Conservation (phyloP, 2,113 vertebrate species). For the Oostethus manadensis region DNA sequence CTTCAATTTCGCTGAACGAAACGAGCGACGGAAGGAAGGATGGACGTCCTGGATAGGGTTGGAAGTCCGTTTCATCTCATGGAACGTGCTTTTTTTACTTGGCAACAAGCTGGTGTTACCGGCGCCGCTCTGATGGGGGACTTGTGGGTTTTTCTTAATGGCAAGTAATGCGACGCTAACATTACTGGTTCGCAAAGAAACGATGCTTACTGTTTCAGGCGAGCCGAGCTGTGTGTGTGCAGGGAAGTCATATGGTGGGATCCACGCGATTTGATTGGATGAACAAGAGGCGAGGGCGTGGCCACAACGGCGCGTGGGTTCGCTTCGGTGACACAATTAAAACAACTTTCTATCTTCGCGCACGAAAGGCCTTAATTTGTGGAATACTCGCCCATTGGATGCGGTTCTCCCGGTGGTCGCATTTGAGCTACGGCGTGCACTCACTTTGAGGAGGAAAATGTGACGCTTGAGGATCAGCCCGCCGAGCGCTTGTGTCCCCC, state of each 20-base stretch:
- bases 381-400: slow-evolving; percentile 62
- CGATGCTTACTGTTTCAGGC: slow-evolving; percentile 38
- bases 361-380: slow-evolving; percentile 76
- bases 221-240: slow-evolving; percentile 61
- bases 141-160: too few species aligned
- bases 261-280: slow-evolving; percentile 68
- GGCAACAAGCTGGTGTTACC: background rate
- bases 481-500: slow-evolving; percentile 63
- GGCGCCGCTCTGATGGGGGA: too few species aligned
- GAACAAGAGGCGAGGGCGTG: slow-evolving; percentile 67
- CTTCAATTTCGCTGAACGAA: slow-evolving; percentile 28
- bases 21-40: too few species aligned
- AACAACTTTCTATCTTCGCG: slow-evolving; percentile 90
- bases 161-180: background rate
- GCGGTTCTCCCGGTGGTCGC: slow-evolving; percentile 32
- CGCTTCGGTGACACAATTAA: slow-evolving; percentile 95
- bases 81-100: too few species aligned
- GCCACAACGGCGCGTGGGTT: slow-evolving; percentile 83
- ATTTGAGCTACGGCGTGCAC: slow-evolving; percentile 29
- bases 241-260: slow-evolving; percentile 74
- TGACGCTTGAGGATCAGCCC: slow-evolving; percentile 65
- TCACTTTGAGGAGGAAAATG: slow-evolving; percentile 66
- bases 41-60: too few species aligned
- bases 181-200: slow-evolving; percentile 16
- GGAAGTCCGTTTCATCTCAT: too few species aligned